phyloP scores from a whole-genome alignment of 1,140 invertebrate species.

The Drosophila arizonae region DNA sequence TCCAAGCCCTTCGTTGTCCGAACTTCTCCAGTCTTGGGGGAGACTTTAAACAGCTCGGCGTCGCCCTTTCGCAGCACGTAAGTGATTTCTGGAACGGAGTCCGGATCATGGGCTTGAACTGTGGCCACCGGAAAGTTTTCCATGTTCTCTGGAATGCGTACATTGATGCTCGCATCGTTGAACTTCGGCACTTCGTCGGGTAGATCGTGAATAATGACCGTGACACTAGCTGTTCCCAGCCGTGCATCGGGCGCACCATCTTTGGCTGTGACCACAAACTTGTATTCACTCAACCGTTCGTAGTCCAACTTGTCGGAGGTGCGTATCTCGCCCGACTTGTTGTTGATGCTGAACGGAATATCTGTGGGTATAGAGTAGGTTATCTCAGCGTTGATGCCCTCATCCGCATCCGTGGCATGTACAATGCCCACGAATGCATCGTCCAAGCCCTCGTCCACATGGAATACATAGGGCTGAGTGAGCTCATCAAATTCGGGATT shows the following conservation, averaged over 20 bases:
- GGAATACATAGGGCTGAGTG: slow-evolving; percentile 89
- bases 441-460: slow-evolving; percentile 90
- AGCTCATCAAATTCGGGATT: slow-evolving; percentile 91
- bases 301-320: slow-evolving; percentile 92
- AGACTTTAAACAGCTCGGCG: slow-evolving; percentile 91
- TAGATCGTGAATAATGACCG: slow-evolving; percentile 88
- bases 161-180: slow-evolving; percentile 88
- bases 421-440: slow-evolving; percentile 89
- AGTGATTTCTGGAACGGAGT: slow-evolving; percentile 90
- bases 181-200: slow-evolving; percentile 94
- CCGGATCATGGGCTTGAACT: slow-evolving; percentile 89
- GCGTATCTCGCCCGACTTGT: slow-evolving; percentile 89
- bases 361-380: slow-evolving; percentile 89
- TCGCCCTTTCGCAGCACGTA: slow-evolving; percentile 92
- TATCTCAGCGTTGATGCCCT: slow-evolving; percentile 86
- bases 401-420: slow-evolving; percentile 92
- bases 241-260: slow-evolving; percentile 93
- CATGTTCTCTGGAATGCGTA: slow-evolving; percentile 92
- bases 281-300: slow-evolving; percentile 91
- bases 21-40: slow-evolving; percentile 90
- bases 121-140: slow-evolving; percentile 89
- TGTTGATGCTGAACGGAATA: slow-evolving; percentile 91
- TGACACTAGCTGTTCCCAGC: slow-evolving; percentile 93
- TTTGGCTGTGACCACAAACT: slow-evolving; percentile 93
- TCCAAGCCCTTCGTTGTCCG: slow-evolving; percentile 90